These are phyloP conservation scores for Ridgeia piscesae DNA, from an alignment of 1,140 invertebrate genomes.

Conservation along the genomic window DNA sequence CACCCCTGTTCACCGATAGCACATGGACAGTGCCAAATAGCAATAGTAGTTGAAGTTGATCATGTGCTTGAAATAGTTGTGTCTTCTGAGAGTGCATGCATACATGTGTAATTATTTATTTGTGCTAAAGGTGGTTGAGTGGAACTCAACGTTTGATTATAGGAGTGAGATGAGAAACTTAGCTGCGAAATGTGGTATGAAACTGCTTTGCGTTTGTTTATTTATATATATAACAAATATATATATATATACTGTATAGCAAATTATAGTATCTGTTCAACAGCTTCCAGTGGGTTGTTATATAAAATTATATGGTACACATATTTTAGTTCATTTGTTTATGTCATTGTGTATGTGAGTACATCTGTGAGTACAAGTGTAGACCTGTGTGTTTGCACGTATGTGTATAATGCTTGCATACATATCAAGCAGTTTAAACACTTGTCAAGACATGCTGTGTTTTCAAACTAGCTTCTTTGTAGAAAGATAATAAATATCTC, in stretches of 20 bases:
- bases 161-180: too few species aligned
- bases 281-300: background rate
- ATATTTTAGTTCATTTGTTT: background rate
- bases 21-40: background rate
- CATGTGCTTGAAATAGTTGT: background rate
- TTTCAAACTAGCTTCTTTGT: too few species aligned
- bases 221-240: background rate
- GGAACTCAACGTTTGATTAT: too few species aligned
- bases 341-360: too few species aligned
- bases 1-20: background rate
- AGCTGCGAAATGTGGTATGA: background rate
- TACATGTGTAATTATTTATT: conserved; percentile 1
- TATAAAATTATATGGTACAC: background rate
- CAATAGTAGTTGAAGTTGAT: background rate
- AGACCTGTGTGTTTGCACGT: too few species aligned
- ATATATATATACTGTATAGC: too few species aligned
- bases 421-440: too few species aligned
- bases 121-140: background rate
- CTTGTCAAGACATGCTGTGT: too few species aligned
- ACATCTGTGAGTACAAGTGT: too few species aligned
- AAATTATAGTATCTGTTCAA: background rate
- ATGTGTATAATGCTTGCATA: too few species aligned
- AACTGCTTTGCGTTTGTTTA: background rate
- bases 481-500: too few species aligned
- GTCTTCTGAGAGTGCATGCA: background rate